phyloP scores from a whole-genome alignment of 92 coral and sea anemone species.

The Phenganax subtilis region DNA sequence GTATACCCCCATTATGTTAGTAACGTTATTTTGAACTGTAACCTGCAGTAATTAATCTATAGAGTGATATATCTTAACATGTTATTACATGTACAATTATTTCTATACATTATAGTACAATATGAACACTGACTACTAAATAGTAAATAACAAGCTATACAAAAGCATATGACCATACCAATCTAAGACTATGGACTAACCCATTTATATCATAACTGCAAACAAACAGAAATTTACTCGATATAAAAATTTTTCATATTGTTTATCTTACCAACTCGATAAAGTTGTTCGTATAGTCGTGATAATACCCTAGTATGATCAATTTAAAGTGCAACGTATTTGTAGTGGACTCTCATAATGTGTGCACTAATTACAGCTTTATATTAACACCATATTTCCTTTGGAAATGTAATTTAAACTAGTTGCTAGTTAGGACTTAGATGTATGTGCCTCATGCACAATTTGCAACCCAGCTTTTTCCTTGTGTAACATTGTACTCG shows the following conservation, averaged over 20 bases:
- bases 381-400: constrained; percentile 12
- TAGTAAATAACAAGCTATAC: not conserved
- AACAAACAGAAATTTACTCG: too few relatives aligned
- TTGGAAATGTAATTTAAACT: constrained; percentile 33
- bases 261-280: too few relatives aligned
- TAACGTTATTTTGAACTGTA: constrained; percentile 1
- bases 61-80: not conserved
- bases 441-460: not conserved
- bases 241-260: too few relatives aligned
- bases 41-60: constrained; percentile 14
- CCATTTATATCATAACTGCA: too few relatives aligned
- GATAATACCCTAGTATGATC: not conserved
- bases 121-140: not conserved
- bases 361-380: not conserved
- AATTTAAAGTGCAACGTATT: not conserved
- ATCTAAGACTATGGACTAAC: too few relatives aligned
- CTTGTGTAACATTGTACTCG: too few relatives aligned
- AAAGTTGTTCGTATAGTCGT: not conserved
- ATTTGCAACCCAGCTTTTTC: not conserved
- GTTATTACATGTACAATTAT: constrained; percentile 2
- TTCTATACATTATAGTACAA: constrained; percentile 17
- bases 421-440: constrained; percentile 26
- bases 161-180: not conserved
- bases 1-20: constrained; percentile 16
- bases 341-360: not conserved